These are phyloP conservation scores for Anoura caudifer DNA, from an alignment of 2,113 vertebrate genomes.

Conservation along the genomic window DNA sequence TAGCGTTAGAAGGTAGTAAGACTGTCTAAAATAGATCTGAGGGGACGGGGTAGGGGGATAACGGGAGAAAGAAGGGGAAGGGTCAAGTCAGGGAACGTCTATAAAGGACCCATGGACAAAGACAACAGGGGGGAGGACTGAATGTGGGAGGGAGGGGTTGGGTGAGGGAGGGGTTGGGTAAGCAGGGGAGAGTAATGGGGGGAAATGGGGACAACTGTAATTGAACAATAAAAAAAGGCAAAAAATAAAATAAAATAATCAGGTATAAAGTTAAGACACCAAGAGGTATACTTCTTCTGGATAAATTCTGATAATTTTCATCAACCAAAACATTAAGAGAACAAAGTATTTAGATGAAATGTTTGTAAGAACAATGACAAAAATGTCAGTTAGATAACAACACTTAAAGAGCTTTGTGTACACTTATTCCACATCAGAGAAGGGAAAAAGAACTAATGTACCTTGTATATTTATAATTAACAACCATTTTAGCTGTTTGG, in stretches of 20 bases:
- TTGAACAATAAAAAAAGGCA: too few relatives aligned
- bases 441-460: neutral
- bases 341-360: constrained; percentile 23
- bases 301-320: constrained; percentile 29
- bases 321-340: neutral
- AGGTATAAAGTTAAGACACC: constrained; percentile 25
- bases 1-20: neutral
- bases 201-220: too few relatives aligned
- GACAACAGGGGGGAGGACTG: too few relatives aligned
- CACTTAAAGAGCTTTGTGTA: neutral
- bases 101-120: too few relatives aligned
- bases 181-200: too few relatives aligned
- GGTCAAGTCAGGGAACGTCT: too few relatives aligned
- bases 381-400: constrained; percentile 16
- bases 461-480: constrained; percentile 2
- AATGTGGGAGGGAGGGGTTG: too few relatives aligned
- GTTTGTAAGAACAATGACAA: neutral
- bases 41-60: too few relatives aligned
- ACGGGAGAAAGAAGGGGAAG: too few relatives aligned
- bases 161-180: too few relatives aligned
- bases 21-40: constrained; percentile 13
- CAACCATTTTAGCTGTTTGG: neutral
- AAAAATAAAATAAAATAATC: neutral
- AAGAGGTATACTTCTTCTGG: neutral
- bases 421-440: neutral